phyloP scores from a whole-genome alignment of 1,140 invertebrate genomes.

The Microplitis mediator region DNA sequence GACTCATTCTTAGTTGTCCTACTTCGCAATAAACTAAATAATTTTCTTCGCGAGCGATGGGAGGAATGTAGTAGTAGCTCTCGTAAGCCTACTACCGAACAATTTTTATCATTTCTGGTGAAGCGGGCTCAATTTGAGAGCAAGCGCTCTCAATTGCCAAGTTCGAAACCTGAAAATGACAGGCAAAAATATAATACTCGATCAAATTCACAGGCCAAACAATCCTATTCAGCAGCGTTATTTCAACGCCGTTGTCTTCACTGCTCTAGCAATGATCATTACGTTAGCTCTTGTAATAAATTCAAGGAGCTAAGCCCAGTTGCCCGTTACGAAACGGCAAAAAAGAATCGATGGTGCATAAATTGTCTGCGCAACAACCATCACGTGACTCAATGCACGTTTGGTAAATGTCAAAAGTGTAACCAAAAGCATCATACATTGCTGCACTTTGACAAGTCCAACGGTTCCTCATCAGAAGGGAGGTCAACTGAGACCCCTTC shows the following conservation, averaged over 20 bases:
- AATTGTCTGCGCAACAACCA: not conserved
- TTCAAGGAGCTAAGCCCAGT: not conserved
- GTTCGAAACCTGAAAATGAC: too few species aligned
- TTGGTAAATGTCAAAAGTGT: not conserved
- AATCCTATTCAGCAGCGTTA: too few species aligned
- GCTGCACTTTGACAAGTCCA: not conserved
- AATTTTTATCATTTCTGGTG: not conserved
- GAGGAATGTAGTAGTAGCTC: not conserved
- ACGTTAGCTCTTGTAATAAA: not conserved
- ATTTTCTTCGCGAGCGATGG: conserved; percentile 23
- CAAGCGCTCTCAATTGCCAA: too few species aligned
- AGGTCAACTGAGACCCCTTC: not conserved
- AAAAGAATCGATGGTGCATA: not conserved
- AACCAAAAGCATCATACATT: not conserved
- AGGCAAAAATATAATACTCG: too few species aligned
- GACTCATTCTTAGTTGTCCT: conserved; percentile 35
- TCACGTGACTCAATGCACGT: not conserved
- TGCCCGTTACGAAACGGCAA: not conserved
- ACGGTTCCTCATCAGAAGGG: not conserved
- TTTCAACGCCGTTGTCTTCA: too few species aligned
- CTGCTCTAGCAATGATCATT: too few species aligned
- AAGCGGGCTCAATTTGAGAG: too few species aligned
- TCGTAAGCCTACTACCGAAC: too few species aligned
- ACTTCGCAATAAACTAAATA: conserved; percentile 1
- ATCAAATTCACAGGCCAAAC: too few species aligned